Base-by-base conservation (phyloP, 2,888 invertebrate genomes). In the Hyposoter dolosus region DNA sequence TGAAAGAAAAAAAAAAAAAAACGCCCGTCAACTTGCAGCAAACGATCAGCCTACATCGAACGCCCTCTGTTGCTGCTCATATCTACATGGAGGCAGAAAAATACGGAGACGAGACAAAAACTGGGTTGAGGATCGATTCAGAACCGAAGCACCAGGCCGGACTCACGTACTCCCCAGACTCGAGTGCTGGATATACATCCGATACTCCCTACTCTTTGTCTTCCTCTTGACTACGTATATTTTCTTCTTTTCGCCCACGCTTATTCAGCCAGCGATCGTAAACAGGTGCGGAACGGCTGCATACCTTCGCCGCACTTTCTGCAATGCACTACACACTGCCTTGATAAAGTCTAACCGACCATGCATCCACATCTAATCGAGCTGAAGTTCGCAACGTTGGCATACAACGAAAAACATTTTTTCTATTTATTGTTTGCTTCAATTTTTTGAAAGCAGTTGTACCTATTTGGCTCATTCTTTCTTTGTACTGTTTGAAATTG, bases 231-330 rank as follows among this genome's bases (percentile, higher is more conserved):
- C n/a, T n/a, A 15, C n/a, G 47, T 53, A 19, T 53, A 9, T 53
- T 19, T 53, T 47, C 63, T 45, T 47, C 43, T 32, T 50, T 32
- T n/a, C 32, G 28, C 40, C 17, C 50, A 60, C 28, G 23, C 65
- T 47, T 40, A 53, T 72, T 74, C 74, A 63, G 69, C 74, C 63
- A 69, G 69, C 79, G 63, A 80, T 84, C 83, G 83, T 80, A 84
- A 84, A 84, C 83, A 84, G 83, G 79, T 84, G 83, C 69, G 83
- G 83, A 84, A 80, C 83, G 69, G 50, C 79, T 79, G 75, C 79
- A 83, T 83, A 83, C 83, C 83, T 79, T 69, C 7, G 79, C 79
- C 60, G 79, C 74, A 75, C 75, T 79, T 83, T 83, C 83, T 79
- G 78, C 83, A 75, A 9, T 53, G 3, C 17, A 53, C 83, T 77